phyloP scores from a whole-genome alignment of 2,113 vertebrate genomes.

The Percina caprodes region DNA sequence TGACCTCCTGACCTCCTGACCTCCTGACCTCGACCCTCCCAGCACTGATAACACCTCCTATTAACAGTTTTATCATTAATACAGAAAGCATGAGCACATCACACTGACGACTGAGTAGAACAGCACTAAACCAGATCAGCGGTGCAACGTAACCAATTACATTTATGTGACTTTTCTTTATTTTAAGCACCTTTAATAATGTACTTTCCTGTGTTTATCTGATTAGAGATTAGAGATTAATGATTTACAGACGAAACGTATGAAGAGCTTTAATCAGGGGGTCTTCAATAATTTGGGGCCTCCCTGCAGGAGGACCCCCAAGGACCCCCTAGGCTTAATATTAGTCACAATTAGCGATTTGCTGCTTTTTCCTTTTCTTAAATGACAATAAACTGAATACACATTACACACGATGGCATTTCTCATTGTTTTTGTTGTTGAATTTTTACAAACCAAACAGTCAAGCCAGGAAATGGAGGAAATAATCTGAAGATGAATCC shows the following conservation, averaged over 20 bases:
- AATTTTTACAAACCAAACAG: neutral
- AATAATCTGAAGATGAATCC: neutral
- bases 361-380: neutral
- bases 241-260: neutral
- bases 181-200: neutral
- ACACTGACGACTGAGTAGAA: neutral
- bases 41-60: constrained; percentile 39
- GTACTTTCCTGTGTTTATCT: neutral
- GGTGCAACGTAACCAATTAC: neutral
- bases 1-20: too few relatives aligned
- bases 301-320: too few relatives aligned
- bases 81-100: constrained; percentile 58
- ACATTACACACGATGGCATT: neutral
- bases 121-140: neutral
- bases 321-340: too few relatives aligned
- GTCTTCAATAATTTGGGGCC: too few relatives aligned
- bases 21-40: constrained; percentile 12
- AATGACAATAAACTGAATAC: neutral
- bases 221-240: neutral
- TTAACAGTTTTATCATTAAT: constrained; percentile 37
- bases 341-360: neutral
- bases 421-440: neutral
- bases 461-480: neutral
- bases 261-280: too few relatives aligned
- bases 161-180: neutral